Conservation (phyloP, 2,888 invertebrate species). For the Diaprepes abbreviatus region DNA sequence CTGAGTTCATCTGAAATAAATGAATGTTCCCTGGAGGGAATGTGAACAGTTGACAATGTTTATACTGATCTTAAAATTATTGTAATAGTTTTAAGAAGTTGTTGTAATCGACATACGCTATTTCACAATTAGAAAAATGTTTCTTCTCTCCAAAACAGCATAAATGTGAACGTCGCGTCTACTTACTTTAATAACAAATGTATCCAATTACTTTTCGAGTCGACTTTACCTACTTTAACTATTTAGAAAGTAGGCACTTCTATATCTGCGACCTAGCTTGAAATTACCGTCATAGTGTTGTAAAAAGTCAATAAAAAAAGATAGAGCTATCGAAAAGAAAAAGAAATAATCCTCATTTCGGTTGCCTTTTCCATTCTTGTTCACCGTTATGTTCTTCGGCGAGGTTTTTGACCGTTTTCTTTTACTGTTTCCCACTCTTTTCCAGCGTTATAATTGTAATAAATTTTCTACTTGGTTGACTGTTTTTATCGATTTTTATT, state of each 20-base stretch:
- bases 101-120: too few relatives aligned
- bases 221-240: conserved; percentile 11
- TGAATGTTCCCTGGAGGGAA: too few relatives aligned
- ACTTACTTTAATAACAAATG: neutral
- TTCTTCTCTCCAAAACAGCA: too few relatives aligned
- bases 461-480: conserved; percentile 23
- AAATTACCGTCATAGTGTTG: conserved; percentile 32
- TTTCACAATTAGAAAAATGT: too few relatives aligned
- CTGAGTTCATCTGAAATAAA: too few relatives aligned
- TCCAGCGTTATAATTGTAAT: conserved; percentile 1
- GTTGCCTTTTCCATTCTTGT: conserved; percentile 39
- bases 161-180: too few relatives aligned
- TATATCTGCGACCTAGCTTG: conserved; percentile 32
- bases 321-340: conserved; percentile 33
- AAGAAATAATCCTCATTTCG: conserved; percentile 42
- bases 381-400: conserved; percentile 33
- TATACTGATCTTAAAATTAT: too few relatives aligned
- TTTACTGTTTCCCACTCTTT: conserved; percentile 43
- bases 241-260: conserved; percentile 40
- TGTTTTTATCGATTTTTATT: conserved; percentile 10
- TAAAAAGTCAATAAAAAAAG: conserved; percentile 40
- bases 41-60: too few relatives aligned
- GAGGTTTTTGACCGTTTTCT: conserved; percentile 50
- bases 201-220: neutral
- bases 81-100: too few relatives aligned